A percentile compares a stretch with the other conserved stretches of the same genome.
phyloP scores from a whole-genome alignment of 2,888 invertebrate species.

The Drosophila falleni region DNA sequence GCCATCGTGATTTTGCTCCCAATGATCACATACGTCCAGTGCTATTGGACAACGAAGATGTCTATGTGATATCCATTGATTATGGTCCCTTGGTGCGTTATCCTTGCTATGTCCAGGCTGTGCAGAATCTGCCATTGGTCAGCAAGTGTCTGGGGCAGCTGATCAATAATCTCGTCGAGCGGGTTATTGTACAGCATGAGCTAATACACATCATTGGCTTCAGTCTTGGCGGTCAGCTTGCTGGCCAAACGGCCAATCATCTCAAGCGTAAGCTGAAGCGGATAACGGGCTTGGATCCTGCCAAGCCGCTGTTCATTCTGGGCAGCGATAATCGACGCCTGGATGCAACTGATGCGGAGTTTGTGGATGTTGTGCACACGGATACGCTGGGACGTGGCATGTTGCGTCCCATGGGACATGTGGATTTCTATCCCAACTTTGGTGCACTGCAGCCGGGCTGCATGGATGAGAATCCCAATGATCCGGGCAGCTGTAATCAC shows the following conservation, averaged over 20 bases:
- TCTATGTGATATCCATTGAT: constrained; percentile 88
- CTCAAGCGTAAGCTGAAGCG: constrained; percentile 86
- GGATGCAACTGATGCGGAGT: constrained; percentile 87
- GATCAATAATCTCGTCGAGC: constrained; percentile 86
- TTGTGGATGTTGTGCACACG: constrained; percentile 89
- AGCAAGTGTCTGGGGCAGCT: constrained; percentile 88
- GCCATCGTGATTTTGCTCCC: constrained; percentile 87
- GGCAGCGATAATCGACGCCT: constrained; percentile 86
- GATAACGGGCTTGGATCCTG: constrained; percentile 89
- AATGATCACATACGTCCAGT: constrained; percentile 88
- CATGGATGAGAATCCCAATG: constrained; percentile 82
- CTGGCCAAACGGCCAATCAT: constrained; percentile 87
- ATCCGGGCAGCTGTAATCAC: constrained; percentile 87
- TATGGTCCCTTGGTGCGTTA: constrained; percentile 87
- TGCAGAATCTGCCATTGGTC: constrained; percentile 87
- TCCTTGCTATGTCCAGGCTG: constrained; percentile 88
- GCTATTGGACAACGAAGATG: constrained; percentile 87
- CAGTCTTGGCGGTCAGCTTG: constrained; percentile 88
- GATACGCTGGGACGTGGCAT: constrained; percentile 87
- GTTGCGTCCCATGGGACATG: constrained; percentile 86
- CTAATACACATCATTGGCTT: constrained; percentile 88
- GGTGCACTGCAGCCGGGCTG: constrained; percentile 88
- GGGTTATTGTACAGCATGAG: constrained; percentile 85
- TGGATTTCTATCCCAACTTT: constrained; percentile 88
- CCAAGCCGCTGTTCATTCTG: constrained; percentile 88